Base-by-base conservation (phyloP, 2,888 invertebrate species). In the Odontomyia ornata region DNA sequence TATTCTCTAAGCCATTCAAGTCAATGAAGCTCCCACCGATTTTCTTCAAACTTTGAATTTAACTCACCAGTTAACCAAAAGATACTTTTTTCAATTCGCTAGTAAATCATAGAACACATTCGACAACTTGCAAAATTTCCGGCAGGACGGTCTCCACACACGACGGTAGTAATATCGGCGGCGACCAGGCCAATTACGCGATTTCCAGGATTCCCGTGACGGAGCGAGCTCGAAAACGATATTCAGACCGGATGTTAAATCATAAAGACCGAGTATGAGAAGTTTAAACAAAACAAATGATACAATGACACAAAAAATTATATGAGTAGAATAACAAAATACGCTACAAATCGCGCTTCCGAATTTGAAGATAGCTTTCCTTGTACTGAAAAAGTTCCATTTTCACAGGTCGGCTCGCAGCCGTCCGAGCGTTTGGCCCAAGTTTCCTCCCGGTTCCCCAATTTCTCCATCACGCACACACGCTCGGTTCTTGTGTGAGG, bases 291-390 rank as follows among this genome's bases (percentile, higher is more conserved):
- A 84, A 84, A 84, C 83, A 86, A 86, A 86, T 86, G 83, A 86
- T 86, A 86, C 82, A 86, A 86, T 86, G 86, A 86, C 86, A 86
- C 86, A 86, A 86, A 86, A 86, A 86, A 86, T 86, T 85, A 86
- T 85, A 85, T 86, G 86, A 86, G 86, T 86, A 86, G 85, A 86
- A 86, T 86, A 86, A 86, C 84, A 77, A 85, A 86, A 86, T 86
- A 86, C 86, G 86, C 84, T 85, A 84, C 77, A 86, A 85, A 84
- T 84, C 86, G 86, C 86, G 86, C 76, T 77, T 77, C 86, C 86
- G 83, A 83, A 85, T 86, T 85, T 84, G 84, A 86, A 85, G 86
- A 86, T 85, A 84, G 86, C 84, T 85, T 85, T 84, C 86, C 85
- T 86, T 84, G 85, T 86, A 86, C 86, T 86, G 85, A 85, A 67